phyloP scores from a whole-genome alignment of 2,888 invertebrate species.

The Hanleya hanleyi region DNA sequence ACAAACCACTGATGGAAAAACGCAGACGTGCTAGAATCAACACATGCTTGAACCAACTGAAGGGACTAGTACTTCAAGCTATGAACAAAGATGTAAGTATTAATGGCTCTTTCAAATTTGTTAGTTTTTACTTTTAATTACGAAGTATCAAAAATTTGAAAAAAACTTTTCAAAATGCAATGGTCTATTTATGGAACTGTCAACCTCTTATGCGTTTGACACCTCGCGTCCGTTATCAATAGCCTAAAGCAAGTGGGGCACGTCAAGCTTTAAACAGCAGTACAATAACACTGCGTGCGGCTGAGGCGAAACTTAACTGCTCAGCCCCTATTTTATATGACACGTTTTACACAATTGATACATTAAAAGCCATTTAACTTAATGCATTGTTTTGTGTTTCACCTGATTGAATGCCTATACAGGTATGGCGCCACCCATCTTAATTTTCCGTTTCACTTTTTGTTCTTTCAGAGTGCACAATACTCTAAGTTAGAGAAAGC shows the following conservation, averaged over 20 bases:
- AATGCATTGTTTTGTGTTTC: too few relatives aligned
- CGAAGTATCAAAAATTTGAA: background rate
- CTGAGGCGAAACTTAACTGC: too few relatives aligned
- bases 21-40: constrained; percentile 44
- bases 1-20: constrained; percentile 50
- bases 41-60: constrained; percentile 43
- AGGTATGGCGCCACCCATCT: too few relatives aligned
- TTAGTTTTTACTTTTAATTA: background rate
- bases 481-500: constrained; percentile 72
- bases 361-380: too few relatives aligned
- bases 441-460: too few relatives aligned
- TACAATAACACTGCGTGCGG: too few relatives aligned
- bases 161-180: too few relatives aligned
- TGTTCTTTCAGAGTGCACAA: constrained; percentile 61
- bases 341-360: too few relatives aligned
- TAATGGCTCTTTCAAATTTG: background rate
- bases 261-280: background rate
- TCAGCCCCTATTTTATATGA: too few relatives aligned
- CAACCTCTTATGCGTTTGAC: too few relatives aligned
- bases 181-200: too few relatives aligned
- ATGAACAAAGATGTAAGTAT: constrained; percentile 46
- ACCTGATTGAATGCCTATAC: too few relatives aligned
- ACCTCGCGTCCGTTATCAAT: background rate
- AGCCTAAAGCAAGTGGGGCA: background rate
- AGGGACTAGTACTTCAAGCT: constrained; percentile 43